Base-by-base conservation (phyloP, 2,888 invertebrate species). In the Byasa hedistus region DNA sequence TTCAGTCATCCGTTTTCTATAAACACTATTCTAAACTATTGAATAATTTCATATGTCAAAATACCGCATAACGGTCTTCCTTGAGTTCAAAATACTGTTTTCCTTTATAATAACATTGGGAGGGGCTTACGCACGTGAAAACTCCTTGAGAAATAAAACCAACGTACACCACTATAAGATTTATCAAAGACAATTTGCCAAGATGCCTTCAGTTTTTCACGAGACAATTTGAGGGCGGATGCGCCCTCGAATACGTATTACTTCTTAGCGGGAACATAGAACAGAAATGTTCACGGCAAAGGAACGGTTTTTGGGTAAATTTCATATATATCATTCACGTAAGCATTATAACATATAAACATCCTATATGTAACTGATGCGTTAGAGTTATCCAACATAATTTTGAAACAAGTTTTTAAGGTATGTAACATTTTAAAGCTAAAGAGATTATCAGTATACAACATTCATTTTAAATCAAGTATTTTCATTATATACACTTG, bases 111-210 rank as follows among this genome's bases (percentile, higher is more conserved):
- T 44, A 44, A 19, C 19, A 44, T 44, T 17, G 17, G 44, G 21
- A 21, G 51, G 55, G 54, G 15, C 39, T 39, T 24, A 44, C 44
- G 39, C 59, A 59, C 27, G n/a, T 36, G n/a, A 56, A 39, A 23
- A 54, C 39, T 48, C 57, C 19, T 23, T 36, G 27, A 24, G 23
- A 36, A 36, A 61, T 61, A 65, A 61, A 65, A 61, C 17, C 32
- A 56, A 55, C 61, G 57, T 27, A 61, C 22, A 51, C 19, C 36
- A 60, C 22, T 32, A 44, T 59, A 65, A 65, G 61, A 61, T 65
- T 65, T 65, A 61, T 65, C 65, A 65, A 65, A 65, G 65, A 65
- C 65, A 61, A 65, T 65, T 65, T 65, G 61, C 51, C 24, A 56
- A 48, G 52, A 65, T 61, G 56, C 61, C 57, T 65, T 65, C 65